These are phyloP conservation scores for Rhizoglyphus robini DNA, from an alignment of 1,140 invertebrate genomes.

Conservation along the genomic window DNA sequence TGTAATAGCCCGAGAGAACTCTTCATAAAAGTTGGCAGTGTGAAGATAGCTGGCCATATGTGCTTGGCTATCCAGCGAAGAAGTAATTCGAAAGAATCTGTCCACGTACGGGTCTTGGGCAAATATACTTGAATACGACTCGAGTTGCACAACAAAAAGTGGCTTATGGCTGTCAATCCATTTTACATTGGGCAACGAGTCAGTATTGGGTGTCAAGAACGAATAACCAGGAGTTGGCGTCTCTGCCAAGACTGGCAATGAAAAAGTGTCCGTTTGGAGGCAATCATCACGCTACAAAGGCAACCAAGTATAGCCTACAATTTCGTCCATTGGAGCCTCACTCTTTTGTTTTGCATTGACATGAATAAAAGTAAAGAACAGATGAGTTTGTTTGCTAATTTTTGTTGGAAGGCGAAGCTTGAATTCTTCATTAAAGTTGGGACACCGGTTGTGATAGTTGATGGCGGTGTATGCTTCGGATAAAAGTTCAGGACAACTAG, in stretches of 20 bases:
- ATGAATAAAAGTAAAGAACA: conserved; percentile 92
- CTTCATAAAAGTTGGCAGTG: conserved; percentile 60
- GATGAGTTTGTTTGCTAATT: conserved; percentile 69
- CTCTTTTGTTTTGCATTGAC: conserved; percentile 74
- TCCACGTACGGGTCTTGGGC: conserved; percentile 59
- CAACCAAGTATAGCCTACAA: conserved; percentile 87
- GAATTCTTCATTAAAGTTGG: conserved; percentile 87
- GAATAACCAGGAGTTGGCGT: conserved; percentile 57
- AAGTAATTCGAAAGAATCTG: conserved; percentile 59
- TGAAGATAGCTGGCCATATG: conserved; percentile 49
- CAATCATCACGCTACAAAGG: conserved; percentile 70
- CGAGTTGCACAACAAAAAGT: conserved; percentile 64
- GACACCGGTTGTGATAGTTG: conserved; percentile 79
- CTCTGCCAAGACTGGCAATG: conserved; percentile 79
- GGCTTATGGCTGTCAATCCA: conserved; percentile 92
- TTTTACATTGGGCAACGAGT: conserved; percentile 67
- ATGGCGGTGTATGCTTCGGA: conserved; percentile 76
- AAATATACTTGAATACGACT: conserved; percentile 74
- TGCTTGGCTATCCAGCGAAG: conserved; percentile 57
- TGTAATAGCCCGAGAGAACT: conserved; percentile 49
- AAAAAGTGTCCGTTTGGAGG: conserved; percentile 71
- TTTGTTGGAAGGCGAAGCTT: conserved; percentile 78
- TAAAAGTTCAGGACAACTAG: conserved; percentile 75
- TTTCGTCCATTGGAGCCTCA: conserved; percentile 71
- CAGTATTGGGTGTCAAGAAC: conserved; percentile 46